Evolutionary conservation across 2,113 vertebrate genomes (phyloP), one percentile per base, ranked within the genome.

Genomic region (Spheniscus mendiculus): DNA sequence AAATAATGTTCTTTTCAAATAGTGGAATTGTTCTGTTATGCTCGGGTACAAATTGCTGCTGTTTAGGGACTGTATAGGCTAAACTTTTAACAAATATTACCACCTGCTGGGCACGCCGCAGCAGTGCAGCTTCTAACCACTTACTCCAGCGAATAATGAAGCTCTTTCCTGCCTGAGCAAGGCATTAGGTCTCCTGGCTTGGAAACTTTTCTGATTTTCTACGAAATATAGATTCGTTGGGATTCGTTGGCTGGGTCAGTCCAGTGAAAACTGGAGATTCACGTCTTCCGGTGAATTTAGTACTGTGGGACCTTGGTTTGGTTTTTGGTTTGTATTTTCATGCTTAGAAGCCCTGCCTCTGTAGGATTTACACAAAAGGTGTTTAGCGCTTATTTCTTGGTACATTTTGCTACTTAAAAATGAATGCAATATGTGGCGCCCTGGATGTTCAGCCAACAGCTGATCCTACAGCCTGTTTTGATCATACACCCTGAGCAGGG

Each of bases 61-160:
- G 47, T 14, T 77, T 17, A 3, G 22, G 42, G 23, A 34, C n/a
- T 7, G 22, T 1, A 3, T 16, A 6, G 55, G 58, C 52, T 89
- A 76, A 94, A 95, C 27, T 50, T 97, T 96, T 97, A 80, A 97
- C 94, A 97, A 94, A 97, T 71, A 91, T 82, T 95, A 40, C 84
- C 96, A 96, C 95, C 96, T 97, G 70, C 94, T 97, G 95, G 97
- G 87, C 87, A 70, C 1, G 13, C 20, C 0, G 42, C 71, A 88
- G 87, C 49, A 89, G n/a, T 96, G 96, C 94, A 86, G 34, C 50
- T 47, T 32, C n/a, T 15, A 9, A 15, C 2, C 30, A 0, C 10
- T 12, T 30, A 10, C 5, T 70, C 10, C 36, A 19, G 36, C 34
- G 8, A 19, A 16, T 4, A 12, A 12, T 1, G 6, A 10, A 58